Conservation (phyloP, 2,888 invertebrate species). For the Macaria liturata region DNA sequence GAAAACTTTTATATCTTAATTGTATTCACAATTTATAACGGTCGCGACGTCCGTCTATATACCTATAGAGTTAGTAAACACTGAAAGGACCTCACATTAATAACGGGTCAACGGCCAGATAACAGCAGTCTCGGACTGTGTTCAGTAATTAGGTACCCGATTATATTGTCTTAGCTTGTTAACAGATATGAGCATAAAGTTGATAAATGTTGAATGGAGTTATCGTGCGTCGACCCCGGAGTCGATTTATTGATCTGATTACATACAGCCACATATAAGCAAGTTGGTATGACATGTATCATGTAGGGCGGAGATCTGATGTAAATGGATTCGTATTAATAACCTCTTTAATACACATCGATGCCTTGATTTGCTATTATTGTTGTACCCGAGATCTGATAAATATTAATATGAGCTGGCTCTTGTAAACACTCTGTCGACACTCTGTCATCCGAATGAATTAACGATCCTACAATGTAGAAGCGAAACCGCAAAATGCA, state of each 20-base stretch:
- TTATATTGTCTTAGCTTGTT: conserved; percentile 62
- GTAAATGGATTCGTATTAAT: conserved; percentile 70
- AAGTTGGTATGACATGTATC: conserved; percentile 41
- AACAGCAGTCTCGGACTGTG: conserved; percentile 45
- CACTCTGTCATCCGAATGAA: conserved; percentile 1
- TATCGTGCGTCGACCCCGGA: conserved; percentile 65
- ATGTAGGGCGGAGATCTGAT: conserved; percentile 57
- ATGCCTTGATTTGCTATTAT: conserved; percentile 63
- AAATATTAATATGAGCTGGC: conserved; percentile 61
- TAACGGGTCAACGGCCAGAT: conserved; percentile 54
- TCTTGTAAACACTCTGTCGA: conserved; percentile 43
- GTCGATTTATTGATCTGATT: conserved; percentile 41
- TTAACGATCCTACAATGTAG: not conserved
- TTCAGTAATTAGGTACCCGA: conserved; percentile 54
- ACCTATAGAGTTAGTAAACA: conserved; percentile 6
- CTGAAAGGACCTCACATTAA: conserved; percentile 17
- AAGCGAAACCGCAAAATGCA: conserved; percentile 1
- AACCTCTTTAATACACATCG: conserved; percentile 55
- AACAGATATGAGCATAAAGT: conserved; percentile 52
- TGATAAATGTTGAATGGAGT: conserved; percentile 56
- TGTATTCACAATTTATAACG: conserved; percentile 3
- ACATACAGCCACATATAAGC: conserved; percentile 31
- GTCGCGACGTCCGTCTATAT: conserved; percentile 1
- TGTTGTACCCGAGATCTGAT: conserved; percentile 61
- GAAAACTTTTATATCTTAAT: conserved; percentile 11